Evolutionary conservation across 2,113 vertebrate genomes (phyloP).

Genomic region (Etheostoma cragini): DNA sequence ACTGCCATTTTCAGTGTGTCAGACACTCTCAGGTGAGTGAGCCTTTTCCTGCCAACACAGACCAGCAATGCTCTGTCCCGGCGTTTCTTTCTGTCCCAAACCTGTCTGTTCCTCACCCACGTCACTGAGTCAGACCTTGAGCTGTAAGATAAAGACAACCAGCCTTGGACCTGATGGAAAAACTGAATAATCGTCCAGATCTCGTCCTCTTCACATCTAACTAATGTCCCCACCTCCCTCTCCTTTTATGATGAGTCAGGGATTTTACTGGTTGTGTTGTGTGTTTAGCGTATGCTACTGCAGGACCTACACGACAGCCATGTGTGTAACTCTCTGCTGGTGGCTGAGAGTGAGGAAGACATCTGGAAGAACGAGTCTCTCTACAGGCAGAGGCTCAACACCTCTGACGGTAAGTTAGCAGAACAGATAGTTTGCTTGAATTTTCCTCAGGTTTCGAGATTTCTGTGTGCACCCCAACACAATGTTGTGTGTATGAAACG

Average conservation of each 20-base stretch:
- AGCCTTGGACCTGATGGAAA: too few species aligned
- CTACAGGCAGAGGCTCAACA: constrained; percentile 86
- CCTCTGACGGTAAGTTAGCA: constrained; percentile 88
- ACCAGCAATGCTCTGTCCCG: constrained; percentile 79
- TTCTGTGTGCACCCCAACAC: background rate
- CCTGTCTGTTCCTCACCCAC: constrained; percentile 91
- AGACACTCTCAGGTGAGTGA: constrained; percentile 75
- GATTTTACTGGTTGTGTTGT: background rate
- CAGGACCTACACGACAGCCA: constrained; percentile 97
- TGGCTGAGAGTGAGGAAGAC: constrained; percentile 98
- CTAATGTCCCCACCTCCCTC: too few species aligned
- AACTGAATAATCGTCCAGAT: too few species aligned
- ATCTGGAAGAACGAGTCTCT: constrained; percentile 96
- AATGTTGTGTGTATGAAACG: background rate
- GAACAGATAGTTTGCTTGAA: background rate
- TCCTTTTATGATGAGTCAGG: too few species aligned
- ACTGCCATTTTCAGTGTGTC: constrained; percentile 74
- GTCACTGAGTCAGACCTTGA: constrained; percentile 92
- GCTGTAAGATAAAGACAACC: constrained; percentile 84
- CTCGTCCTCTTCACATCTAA: too few species aligned
- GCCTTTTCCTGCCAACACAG: constrained; percentile 79
- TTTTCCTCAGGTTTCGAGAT: background rate
- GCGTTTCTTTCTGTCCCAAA: constrained; percentile 86
- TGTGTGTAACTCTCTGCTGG: constrained; percentile 94
- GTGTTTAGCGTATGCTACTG: constrained; percentile 91